Base-by-base conservation (phyloP, 2,113 vertebrate species). In the Channa maculata region DNA sequence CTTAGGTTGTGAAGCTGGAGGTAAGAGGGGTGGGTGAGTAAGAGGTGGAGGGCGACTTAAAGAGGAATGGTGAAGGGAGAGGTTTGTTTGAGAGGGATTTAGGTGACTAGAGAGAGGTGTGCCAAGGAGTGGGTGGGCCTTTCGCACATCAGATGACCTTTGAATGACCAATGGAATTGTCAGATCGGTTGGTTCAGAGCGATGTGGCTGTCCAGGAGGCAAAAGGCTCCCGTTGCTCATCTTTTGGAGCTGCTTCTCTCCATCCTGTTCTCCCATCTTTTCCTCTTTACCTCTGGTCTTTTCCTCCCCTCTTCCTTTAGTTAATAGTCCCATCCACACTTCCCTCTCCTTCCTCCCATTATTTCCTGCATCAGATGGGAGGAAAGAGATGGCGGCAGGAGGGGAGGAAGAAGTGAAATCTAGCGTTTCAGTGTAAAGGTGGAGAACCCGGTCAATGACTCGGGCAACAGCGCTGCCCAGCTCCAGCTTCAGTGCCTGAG, bases 381-480 rank as follows among this genome's bases (percentile, higher is more conserved):
- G 72, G 59, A 88, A 84, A 13, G 86, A 82, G 64, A 87, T 73
- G 82, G 82, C 78, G 0, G 78, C 60, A 2, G 86, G 82, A 13
- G 77, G 86, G 12, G 85, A 86, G 11, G 87, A 88, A 0, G 83
- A 86, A 36, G 62, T 5, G 15, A 41, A 54, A 3, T 76, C 88
- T 0, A 75, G 64, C 43, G 82, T 79, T 46, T 94, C 89, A 0
- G 91, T 88, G 84, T 95, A 95, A 6, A 94, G 88, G 55, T 89
- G 89, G 13, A 94, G 92, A 12, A 95, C 94, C 13, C 94, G 85
- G 78, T 95, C 94, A 5, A 95, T 95, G 77, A 95, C 94, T 7
- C 92, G 87, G 0, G 93, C 93, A 77, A 95, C 92, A 0, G 92
- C 94, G 2, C 88, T 91, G 5, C 93, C 91, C 66, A 95, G 63